A percentile compares a stretch with the other conserved stretches of the same genome.
Evolutionary conservation across 2,113 vertebrate species (phyloP).

Genomic region (Grallaria varia): DNA sequence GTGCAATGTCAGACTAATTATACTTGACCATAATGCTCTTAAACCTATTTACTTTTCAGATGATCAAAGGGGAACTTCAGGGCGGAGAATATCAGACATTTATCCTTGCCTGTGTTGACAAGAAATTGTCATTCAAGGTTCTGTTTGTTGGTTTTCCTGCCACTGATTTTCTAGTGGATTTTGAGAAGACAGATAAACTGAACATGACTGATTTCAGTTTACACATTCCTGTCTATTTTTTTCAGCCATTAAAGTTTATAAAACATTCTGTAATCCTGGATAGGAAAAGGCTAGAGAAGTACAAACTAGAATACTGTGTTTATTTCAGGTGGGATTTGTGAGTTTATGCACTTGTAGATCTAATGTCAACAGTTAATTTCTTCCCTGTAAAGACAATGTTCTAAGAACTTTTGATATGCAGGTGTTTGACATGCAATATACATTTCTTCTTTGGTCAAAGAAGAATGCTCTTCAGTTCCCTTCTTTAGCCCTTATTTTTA

Average conservation of each 20-base stretch:
- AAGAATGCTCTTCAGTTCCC: neutral
- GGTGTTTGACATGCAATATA: neutral
- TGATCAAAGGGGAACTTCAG: neutral
- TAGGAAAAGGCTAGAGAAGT: neutral
- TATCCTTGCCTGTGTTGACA: neutral
- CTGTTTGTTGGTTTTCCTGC: neutral
- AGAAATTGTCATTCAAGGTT: neutral
- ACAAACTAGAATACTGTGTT: neutral
- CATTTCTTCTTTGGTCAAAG: neutral
- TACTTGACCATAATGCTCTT: neutral
- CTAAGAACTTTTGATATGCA: constrained; percentile 22
- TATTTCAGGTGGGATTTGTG: neutral
- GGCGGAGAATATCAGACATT: neutral
- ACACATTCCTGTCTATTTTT: neutral
- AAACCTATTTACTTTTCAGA: neutral
- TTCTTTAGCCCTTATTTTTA: neutral
- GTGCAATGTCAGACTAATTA: neutral
- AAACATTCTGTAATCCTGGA: neutral
- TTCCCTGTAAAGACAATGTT: neutral
- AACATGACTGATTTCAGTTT: neutral
- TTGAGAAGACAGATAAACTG: neutral
- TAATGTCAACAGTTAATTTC: constrained; percentile 9
- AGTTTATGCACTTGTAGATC: neutral
- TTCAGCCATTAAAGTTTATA: neutral
- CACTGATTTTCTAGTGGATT: neutral